Base-by-base conservation (phyloP, 2,888 invertebrate genomes). In the Drosophila mettleri region DNA sequence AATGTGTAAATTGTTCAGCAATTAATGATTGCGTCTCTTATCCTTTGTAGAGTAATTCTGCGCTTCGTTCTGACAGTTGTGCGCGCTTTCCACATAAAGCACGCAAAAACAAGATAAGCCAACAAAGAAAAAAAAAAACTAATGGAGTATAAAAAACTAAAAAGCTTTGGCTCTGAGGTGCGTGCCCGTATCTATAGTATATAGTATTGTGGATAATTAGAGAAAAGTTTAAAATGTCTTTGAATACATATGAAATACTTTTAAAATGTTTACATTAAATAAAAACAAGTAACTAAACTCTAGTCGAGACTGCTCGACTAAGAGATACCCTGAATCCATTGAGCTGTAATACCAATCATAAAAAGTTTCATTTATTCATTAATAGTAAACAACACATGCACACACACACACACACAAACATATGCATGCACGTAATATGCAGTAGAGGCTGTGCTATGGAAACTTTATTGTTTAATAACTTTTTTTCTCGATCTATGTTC, bases 1-100 rank as follows among this genome's bases (percentile, higher is more conserved):
- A 77, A 69, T 74, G 60, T 68, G 71, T 48, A 79, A 81, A 74
- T 78, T 69, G 75, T 70, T 70, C 46, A 62, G 65, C 74, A 86
- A 80, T 86, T 88, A 85, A 86, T 67, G 69, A 72, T 72, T 69
- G 57, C 61, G 64, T 55, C 36, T 66, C 66, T 63, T 70, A 55
- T 78, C 54, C 52, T 59, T 61, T 36, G 29, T 33, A 18, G 16
- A 34, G 20, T 38, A 62, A 46, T 52, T 68, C 49, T 52, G 27
- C 16, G 51, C 45, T 55, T 64, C 49, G 55, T 65, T 29, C 34
- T 16, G 29, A 49, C 36, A 41, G 34, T 14, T 45, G 16, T 18
- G 31, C 53, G 39, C 34, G 38, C 45, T 31, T 36, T 43, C 43
- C 43, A 39, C 55, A 60, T 55, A 62, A 67, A 65, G 24, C 34